These are phyloP conservation scores for Epinephelus cyanopodus DNA, from an alignment of 2,113 vertebrate species.

Conservation along the genomic window DNA sequence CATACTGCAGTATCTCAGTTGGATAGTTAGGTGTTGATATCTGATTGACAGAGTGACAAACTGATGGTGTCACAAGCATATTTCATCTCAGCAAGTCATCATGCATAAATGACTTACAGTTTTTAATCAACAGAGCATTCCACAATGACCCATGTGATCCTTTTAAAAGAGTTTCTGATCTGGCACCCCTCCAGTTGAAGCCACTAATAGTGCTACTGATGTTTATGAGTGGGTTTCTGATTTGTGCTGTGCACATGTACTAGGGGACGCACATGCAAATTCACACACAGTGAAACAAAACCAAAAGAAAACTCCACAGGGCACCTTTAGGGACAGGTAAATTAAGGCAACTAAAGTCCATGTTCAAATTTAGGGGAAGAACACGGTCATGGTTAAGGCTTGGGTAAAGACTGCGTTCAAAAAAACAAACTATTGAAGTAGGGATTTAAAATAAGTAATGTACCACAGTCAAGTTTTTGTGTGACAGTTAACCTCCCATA, in stretches of 20 bases:
- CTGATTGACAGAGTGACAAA: constrained; percentile 1
- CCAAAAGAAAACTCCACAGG: background rate
- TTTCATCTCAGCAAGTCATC: background rate
- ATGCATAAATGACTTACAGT: background rate
- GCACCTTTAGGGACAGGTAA: background rate
- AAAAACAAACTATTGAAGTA: background rate
- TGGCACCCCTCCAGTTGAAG: background rate
- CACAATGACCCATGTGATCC: background rate
- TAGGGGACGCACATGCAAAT: background rate
- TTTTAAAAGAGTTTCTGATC: background rate
- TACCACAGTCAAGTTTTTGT: too few relatives aligned
- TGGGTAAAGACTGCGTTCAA: background rate
- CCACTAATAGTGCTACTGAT: background rate
- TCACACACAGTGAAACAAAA: background rate
- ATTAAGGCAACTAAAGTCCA: background rate
- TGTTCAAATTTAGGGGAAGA: background rate
- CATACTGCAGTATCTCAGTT: background rate
- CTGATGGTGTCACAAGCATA: background rate
- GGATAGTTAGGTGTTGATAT: background rate
- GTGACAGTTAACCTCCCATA: background rate
- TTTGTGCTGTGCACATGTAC: background rate
- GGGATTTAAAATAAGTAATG: background rate
- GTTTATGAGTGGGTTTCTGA: background rate
- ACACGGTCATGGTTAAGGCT: background rate
- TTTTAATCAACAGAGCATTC: background rate